These are phyloP conservation scores for Himalopsyche phryganea DNA, from an alignment of 1,140 invertebrate species.

Conservation along the genomic window DNA sequence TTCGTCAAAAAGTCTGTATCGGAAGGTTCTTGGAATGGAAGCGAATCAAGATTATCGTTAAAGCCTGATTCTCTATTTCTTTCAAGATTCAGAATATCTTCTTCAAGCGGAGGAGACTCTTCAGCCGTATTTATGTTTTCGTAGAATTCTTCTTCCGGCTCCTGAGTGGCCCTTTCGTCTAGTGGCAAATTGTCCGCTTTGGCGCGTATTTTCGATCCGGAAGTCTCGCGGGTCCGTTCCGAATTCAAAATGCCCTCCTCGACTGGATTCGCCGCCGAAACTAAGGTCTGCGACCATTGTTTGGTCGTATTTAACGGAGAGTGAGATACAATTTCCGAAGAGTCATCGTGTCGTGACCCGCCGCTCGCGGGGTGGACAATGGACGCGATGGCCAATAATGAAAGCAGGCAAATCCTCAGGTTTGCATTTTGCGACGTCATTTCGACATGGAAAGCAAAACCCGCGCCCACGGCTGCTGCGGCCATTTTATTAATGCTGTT, in stretches of 20 bases:
- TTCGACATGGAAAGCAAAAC: background rate
- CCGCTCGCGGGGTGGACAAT: constrained; percentile 11
- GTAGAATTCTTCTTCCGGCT: constrained; percentile 16
- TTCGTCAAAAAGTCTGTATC: constrained; percentile 21
- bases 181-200: constrained; percentile 1
- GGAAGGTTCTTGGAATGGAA: constrained; percentile 28
- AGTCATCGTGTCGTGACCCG: constrained; percentile 30
- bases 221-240: constrained; percentile 10
- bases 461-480: background rate
- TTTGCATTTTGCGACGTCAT: constrained; percentile 8
- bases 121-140: constrained; percentile 13
- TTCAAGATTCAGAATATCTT: constrained; percentile 23
- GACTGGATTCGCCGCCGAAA: constrained; percentile 12
- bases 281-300: constrained; percentile 16
- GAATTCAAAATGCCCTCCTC: constrained; percentile 18
- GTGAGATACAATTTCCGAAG: constrained; percentile 18
- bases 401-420: constrained; percentile 21
- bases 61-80: constrained; percentile 18
- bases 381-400: constrained; percentile 16
- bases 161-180: background rate
- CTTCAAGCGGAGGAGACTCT: constrained; percentile 23
- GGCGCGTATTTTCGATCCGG: constrained; percentile 7
- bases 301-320: constrained; percentile 18
- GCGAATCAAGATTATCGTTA: constrained; percentile 8
- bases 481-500: constrained; percentile 1